A percentile compares a stretch with the other conserved stretches of the same genome.
These are phyloP conservation scores for Gymnocheta viridis DNA, from an alignment of 2,888 invertebrate species.

Conservation along the genomic window DNA sequence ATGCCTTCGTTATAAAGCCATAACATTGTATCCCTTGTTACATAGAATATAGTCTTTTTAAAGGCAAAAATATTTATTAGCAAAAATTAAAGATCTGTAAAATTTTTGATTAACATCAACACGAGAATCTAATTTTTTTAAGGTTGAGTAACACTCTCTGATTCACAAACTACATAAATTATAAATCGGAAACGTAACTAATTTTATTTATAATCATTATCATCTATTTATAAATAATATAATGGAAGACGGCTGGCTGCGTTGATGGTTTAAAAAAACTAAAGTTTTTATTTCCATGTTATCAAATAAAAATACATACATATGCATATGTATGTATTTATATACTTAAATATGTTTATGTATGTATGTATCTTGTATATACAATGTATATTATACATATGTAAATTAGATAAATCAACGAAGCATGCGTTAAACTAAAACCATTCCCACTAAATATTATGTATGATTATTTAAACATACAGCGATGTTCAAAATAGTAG, in stretches of 20 bases:
- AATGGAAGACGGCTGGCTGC: constrained; percentile 16
- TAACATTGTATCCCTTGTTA: too few species aligned
- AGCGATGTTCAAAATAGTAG: constrained; percentile 50
- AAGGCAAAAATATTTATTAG: too few species aligned
- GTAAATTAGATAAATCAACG: constrained; percentile 74
- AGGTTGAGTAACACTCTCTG: too few species aligned
- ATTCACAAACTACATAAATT: too few species aligned
- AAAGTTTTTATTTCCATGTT: constrained; percentile 2
- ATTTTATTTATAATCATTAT: constrained; percentile 24
- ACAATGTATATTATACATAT: constrained; percentile 56
- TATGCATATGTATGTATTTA: not conserved
- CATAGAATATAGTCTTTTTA: too few species aligned
- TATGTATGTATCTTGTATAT: not conserved
- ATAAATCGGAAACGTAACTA: not conserved
- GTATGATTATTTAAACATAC: constrained; percentile 54
- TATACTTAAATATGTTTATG: not conserved
- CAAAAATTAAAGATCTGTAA: too few species aligned
- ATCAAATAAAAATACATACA: not conserved
- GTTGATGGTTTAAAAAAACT: constrained; percentile 6
- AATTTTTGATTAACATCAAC: too few species aligned
- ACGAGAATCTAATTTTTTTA: too few species aligned
- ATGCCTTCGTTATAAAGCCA: too few species aligned
- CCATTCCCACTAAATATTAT: constrained; percentile 48
- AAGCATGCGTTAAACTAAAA: constrained; percentile 68
- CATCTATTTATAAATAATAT: constrained; percentile 5